Evolutionary conservation across 2,113 vertebrate genomes (phyloP).

Genomic region (Psettodes erumei): DNA sequence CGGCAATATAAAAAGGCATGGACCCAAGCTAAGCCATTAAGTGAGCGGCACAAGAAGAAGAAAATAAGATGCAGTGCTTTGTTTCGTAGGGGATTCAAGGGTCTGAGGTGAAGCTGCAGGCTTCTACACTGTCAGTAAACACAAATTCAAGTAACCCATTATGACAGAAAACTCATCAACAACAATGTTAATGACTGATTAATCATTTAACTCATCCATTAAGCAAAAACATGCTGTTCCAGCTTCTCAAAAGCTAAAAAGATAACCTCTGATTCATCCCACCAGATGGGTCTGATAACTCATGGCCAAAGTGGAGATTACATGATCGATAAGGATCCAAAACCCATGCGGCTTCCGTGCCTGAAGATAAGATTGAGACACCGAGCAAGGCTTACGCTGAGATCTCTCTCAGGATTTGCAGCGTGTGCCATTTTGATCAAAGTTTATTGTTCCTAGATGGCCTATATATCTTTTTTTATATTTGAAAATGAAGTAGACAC

Average conservation of each 20-base stretch:
- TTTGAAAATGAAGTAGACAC: not conserved
- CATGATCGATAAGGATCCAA: slow-evolving; percentile 39
- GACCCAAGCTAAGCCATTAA: not conserved
- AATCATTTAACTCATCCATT: not conserved
- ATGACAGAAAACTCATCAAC: not conserved
- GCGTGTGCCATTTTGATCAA: slow-evolving; percentile 12
- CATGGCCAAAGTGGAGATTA: slow-evolving; percentile 38
- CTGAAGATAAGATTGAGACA: slow-evolving; percentile 19
- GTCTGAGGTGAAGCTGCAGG: not conserved
- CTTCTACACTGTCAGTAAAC: no score
- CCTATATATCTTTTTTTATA: no score
- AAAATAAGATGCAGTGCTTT: not conserved
- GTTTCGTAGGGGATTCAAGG: not conserved
- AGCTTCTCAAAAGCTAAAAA: not conserved
- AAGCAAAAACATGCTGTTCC: no score
- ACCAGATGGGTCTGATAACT: slow-evolving; percentile 34
- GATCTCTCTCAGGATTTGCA: not conserved
- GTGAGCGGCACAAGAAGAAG: not conserved
- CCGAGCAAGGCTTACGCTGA: not conserved
- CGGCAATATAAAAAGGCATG: not conserved
- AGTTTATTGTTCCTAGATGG: slow-evolving; percentile 3
- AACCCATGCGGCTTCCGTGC: slow-evolving; percentile 6
- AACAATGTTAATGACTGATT: not conserved
- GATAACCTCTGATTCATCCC: slow-evolving; percentile 31
- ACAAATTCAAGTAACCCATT: not conserved